Evolutionary conservation across 2,888 invertebrate genomes (phyloP).

Genomic region (Taphrorychus bicolor): DNA sequence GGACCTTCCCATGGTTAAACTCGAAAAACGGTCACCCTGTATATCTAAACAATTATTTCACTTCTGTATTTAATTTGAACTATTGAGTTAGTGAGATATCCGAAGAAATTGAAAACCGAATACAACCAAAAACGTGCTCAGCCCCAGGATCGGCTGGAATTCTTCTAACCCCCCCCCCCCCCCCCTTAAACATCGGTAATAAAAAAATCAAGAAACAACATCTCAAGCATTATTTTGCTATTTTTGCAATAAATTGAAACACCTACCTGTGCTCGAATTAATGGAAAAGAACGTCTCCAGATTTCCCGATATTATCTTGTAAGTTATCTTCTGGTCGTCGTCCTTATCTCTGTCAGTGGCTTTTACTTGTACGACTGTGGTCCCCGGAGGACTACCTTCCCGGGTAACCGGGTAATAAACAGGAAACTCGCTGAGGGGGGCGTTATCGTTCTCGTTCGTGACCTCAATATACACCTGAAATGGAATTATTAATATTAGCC

Average conservation of each 20-base stretch:
- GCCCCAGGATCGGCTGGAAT: no score
- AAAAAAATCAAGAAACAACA: no score
- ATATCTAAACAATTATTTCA: no score
- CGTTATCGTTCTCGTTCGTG: constrained; percentile 93
- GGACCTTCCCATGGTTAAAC: no score
- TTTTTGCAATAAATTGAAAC: background rate
- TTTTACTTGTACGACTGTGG: constrained; percentile 75
- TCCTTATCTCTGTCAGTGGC: constrained; percentile 84
- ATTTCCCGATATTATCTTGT: constrained; percentile 89
- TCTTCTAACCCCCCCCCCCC: no score
- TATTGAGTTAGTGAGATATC: no score
- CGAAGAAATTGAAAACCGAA: no score
- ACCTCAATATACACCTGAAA: constrained; percentile 81
- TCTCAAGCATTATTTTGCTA: no score
- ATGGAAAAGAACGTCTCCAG: constrained; percentile 91
- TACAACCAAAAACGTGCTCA: no score
- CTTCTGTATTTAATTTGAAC: no score
- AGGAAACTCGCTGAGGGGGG: constrained; percentile 86
- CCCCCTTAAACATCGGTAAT: no score
- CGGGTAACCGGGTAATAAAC: constrained; percentile 82
- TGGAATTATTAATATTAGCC: background rate
- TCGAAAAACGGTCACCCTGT: no score
- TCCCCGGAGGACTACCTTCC: constrained; percentile 80
- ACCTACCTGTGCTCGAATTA: constrained; percentile 80
- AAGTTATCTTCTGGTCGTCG: constrained; percentile 72